phyloP scores from a whole-genome alignment of 1,140 invertebrate species.

The Teleogryllus occipitalis region DNA sequence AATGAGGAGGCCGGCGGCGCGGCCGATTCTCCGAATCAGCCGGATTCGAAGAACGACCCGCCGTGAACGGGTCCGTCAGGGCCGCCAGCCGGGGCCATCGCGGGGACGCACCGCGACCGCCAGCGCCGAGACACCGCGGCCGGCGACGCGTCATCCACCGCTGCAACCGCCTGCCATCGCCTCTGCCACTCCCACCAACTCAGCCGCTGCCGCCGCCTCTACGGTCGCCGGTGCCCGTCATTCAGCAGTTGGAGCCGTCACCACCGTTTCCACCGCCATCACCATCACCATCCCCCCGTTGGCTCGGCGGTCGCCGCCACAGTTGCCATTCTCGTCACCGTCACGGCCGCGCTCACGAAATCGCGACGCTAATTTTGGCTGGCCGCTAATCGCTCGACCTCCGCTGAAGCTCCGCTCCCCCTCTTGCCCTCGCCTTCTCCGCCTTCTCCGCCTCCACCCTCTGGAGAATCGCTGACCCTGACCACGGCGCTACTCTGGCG shows the following conservation, averaged over 20 bases:
- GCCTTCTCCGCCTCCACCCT: neutral
- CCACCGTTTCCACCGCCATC: neutral
- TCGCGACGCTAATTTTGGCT: neutral
- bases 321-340: neutral
- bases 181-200: neutral
- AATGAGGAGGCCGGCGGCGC: no score
- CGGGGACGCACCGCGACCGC: no score
- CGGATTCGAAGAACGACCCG: no score
- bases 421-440: neutral
- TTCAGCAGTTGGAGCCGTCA: neutral
- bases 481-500: no score
- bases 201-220: neutral
- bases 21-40: no score
- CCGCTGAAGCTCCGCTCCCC: neutral
- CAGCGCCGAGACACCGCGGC: no score
- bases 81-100: no score
- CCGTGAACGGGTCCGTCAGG: no score
- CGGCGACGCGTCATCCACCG: no score
- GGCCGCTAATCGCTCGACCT: neutral
- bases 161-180: neutral
- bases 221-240: neutral
- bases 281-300: no score
- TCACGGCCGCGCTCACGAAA: neutral
- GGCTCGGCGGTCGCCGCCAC: no score
- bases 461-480: neutral